A percentile compares a stretch with the other conserved stretches of the same genome.
Evolutionary conservation across 2,113 vertebrate species (phyloP).

Genomic region (Carettochelys insculpta): DNA sequence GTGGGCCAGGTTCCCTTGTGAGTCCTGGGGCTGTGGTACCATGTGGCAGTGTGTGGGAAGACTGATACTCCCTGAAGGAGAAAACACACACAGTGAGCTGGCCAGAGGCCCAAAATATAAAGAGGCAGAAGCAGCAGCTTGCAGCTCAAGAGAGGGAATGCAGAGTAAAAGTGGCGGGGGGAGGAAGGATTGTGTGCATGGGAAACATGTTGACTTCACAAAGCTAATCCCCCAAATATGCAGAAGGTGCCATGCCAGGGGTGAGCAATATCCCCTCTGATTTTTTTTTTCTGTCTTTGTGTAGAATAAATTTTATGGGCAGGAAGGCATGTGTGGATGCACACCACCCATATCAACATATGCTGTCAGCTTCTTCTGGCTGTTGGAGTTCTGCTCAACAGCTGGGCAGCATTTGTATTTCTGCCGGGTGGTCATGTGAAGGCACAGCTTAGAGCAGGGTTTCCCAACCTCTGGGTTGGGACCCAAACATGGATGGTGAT

Average conservation of each 20-base stretch:
- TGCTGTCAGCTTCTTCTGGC: no score
- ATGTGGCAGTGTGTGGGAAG: neutral
- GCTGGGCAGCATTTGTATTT: no score
- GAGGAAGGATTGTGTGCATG: neutral
- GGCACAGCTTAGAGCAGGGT: no score
- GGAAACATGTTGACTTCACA: neutral
- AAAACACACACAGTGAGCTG: neutral
- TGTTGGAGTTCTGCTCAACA: no score
- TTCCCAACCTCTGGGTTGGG: no score
- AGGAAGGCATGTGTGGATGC: no score
- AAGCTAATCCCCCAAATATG: neutral
- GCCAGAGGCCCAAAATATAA: neutral
- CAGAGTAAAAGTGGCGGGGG: neutral
- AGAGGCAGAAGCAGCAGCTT: neutral
- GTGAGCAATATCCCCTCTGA: no score
- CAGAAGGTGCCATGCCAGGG: neutral
- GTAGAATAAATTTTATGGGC: no score
- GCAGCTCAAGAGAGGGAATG: neutral
- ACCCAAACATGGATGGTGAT: no score
- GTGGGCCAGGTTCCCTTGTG: neutral
- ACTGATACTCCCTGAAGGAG: neutral
- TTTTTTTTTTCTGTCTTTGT: no score
- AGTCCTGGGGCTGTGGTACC: neutral
- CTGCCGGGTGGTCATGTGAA: no score
- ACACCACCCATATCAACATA: no score